Base-by-base conservation (phyloP, 2,113 vertebrate genomes). In the Xyrauchen texanus region DNA sequence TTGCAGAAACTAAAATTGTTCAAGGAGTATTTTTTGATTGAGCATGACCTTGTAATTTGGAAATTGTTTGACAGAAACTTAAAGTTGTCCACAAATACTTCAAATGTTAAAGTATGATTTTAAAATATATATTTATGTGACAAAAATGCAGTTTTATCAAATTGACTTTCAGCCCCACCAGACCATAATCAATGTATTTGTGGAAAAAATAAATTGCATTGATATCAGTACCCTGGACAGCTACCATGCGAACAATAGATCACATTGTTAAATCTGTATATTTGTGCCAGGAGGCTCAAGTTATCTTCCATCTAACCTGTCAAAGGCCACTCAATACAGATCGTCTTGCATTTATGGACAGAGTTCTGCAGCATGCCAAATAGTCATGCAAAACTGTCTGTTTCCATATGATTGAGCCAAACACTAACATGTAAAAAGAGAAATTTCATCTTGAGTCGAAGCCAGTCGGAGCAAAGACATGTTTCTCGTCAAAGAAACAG, bases 211-310 rank as follows among this genome's bases (percentile, higher is more conserved):
- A 71, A n/a, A 34, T 34, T 34, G 21, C 62, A 58, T 53, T 82
- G 87, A 82, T 88, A 89, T 91, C 92, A 92, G 92, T 85, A 93
- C 92, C 92, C 91, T 88, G 92, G 91, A 92, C 86, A 93, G 91
- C 90, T 81, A 89, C 91, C 87, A 85, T 84, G 82, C 81, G 89
- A 91, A 92, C 92, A 92, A 92, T 89, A 34, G 87, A 68, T 82
- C 67, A 80, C 87, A 90, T 91, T 92, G 89, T 92, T 86, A 78
- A 57, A 77, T 75, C 80, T 84, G 88, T 34, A 34, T 34, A 34
- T 34, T 34, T 34, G 21, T 34, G 21, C 89, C 90, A 90, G 81
- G 16, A 85, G 86, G 84, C 90, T 89, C 66, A 74, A 88, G 86
- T 89, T 88, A 89, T 88, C 84, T 86, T 80, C 82, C 86, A 88